phyloP scores from a whole-genome alignment of 1,140 invertebrate genomes.

The Spodoptera frugiperda region DNA sequence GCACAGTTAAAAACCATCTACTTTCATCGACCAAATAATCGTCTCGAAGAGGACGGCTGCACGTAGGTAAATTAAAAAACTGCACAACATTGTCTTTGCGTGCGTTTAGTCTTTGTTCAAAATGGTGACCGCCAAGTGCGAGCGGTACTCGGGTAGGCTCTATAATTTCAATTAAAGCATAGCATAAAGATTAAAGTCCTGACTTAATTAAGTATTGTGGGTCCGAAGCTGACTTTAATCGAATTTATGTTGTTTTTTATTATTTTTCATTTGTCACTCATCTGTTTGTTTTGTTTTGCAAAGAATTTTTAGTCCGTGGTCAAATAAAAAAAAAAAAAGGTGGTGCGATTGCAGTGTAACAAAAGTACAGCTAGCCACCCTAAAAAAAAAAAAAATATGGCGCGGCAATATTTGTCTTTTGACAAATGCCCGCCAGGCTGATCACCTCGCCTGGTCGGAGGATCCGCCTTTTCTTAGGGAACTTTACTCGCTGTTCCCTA shows the following conservation, averaged over 20 bases:
- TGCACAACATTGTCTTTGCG: background rate
- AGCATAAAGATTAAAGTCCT: too few relatives aligned
- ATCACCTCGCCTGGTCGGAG: too few relatives aligned
- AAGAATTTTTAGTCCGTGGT: background rate
- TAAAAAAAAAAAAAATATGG: too few relatives aligned
- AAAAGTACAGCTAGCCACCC: too few relatives aligned
- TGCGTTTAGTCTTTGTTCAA: background rate
- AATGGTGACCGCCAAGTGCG: background rate
- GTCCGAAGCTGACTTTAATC: background rate
- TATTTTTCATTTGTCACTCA: slow-evolving; percentile 25
- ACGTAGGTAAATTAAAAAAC: background rate
- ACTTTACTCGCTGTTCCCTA: too few relatives aligned
- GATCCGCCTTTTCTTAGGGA: too few relatives aligned
- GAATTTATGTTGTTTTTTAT: slow-evolving; percentile 35
- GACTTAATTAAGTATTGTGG: slow-evolving; percentile 48
- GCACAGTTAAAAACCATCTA: too few relatives aligned
- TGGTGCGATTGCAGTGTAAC: too few relatives aligned
- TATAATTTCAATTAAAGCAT: slow-evolving; percentile 49
- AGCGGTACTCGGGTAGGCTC: slow-evolving; percentile 21
- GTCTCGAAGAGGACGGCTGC: background rate
- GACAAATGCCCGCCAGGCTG: too few relatives aligned
- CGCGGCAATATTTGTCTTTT: too few relatives aligned
- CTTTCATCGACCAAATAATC: too few relatives aligned
- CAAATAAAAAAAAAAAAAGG: too few relatives aligned
- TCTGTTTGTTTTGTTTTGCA: background rate